A percentile compares a stretch with the other conserved stretches of the same genome.
Evolutionary conservation across 2,888 invertebrate genomes (phyloP).

Genomic region (Pycnomerus fuliginosus): DNA sequence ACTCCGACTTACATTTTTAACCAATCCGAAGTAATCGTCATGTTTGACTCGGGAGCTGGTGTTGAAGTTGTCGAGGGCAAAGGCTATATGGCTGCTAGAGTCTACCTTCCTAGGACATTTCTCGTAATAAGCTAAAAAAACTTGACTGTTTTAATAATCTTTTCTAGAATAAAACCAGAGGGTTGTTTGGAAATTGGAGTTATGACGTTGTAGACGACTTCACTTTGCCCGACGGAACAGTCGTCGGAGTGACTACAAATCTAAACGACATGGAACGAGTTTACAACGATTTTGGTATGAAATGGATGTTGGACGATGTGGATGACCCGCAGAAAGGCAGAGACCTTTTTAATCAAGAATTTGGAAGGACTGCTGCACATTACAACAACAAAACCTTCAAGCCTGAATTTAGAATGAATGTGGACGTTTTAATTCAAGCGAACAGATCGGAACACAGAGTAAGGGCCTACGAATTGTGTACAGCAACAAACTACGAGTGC

Average conservation of each 20-base stretch:
- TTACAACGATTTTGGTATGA: conserved; percentile 75
- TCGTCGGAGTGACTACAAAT: conserved; percentile 58
- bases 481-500: conserved; percentile 73
- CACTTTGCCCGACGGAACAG: conserved; percentile 68
- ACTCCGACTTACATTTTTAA: conserved; percentile 87
- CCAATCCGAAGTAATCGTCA: conserved; percentile 91
- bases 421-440: conserved; percentile 69
- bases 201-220: conserved; percentile 83
- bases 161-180: conserved; percentile 81
- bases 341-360: conserved; percentile 76
- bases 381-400: conserved; percentile 76
- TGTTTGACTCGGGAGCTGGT: conserved; percentile 92
- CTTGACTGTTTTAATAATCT: background rate
- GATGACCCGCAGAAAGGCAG: conserved; percentile 58
- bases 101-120: conserved; percentile 84
- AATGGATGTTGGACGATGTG: conserved; percentile 81
- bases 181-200: conserved; percentile 90
- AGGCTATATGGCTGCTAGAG: conserved; percentile 81
- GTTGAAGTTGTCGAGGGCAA: conserved; percentile 87
- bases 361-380: conserved; percentile 76
- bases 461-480: conserved; percentile 70
- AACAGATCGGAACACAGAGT: conserved; percentile 67
- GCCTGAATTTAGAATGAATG: conserved; percentile 71
- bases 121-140: conserved; percentile 62
- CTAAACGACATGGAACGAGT: conserved; percentile 68